Evolutionary conservation across 2,797 vertebrate genomes (phyloP).

Genomic region (Centropyge bicolor): DNA sequence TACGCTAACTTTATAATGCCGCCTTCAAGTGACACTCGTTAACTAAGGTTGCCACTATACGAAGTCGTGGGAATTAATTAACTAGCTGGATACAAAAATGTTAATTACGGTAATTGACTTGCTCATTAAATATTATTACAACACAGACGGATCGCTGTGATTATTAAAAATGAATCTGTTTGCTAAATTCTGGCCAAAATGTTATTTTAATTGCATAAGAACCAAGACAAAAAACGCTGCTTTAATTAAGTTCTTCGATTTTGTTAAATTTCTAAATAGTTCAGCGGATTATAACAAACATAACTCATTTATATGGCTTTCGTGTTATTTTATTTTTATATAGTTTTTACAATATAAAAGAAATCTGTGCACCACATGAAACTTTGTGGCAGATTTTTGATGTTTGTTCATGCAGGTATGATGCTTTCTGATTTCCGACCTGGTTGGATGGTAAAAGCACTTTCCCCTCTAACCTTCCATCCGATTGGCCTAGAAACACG

Average conservation of each 20-base stretch:
- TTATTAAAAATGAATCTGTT: neutral
- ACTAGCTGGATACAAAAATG: neutral
- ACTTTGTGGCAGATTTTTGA: slow-evolving; percentile 14
- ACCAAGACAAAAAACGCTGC: neutral
- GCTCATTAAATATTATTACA: neutral
- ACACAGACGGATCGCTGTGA: accelerated
- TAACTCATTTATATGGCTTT: neutral
- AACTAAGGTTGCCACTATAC: accelerated
- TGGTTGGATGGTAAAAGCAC: slow-evolving; percentile 54
- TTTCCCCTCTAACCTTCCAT: neutral
- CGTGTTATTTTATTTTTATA: neutral
- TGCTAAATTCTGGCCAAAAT: neutral
- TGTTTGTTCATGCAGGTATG: neutral
- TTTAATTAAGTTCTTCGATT: neutral
- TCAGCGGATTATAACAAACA: neutral
- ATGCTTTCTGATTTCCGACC: slow-evolving; percentile 27
- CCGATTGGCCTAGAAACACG: slow-evolving; percentile 58
- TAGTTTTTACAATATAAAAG: no score
- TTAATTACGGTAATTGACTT: neutral
- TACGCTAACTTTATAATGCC: neutral
- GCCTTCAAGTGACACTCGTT: slow-evolving; percentile 13
- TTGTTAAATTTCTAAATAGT: neutral
- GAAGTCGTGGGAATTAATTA: neutral
- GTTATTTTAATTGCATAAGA: neutral
- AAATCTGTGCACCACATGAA: neutral